Percentiles rank a stretch among this genome's conserved stretches.
phyloP scores from a whole-genome alignment of 1,140 invertebrate species.

The Riptortus pedestris region DNA sequence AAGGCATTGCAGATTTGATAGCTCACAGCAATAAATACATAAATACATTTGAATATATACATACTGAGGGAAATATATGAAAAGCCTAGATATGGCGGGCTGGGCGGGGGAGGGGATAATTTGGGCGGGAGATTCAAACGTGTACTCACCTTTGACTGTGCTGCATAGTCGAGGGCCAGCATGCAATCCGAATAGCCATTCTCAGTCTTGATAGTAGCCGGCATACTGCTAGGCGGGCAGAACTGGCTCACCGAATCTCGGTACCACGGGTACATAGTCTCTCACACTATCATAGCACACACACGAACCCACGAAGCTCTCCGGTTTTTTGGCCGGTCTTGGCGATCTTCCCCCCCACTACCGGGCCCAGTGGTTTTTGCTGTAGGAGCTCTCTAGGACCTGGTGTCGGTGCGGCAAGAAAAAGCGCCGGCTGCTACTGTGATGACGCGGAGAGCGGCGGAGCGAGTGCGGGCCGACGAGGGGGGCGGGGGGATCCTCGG shows the following conservation, averaged over 20 bases:
- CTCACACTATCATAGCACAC: slow-evolving; percentile 5
- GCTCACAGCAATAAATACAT: too few relatives aligned
- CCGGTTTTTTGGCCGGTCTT: not conserved
- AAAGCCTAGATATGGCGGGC: too few relatives aligned
- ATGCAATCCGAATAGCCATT: slow-evolving; percentile 61
- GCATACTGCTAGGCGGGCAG: slow-evolving; percentile 40
- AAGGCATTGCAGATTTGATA: too few relatives aligned
- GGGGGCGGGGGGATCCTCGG: slow-evolving; percentile 18
- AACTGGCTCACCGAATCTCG: slow-evolving; percentile 50
- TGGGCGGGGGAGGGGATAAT: too few relatives aligned
- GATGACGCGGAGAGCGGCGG: slow-evolving; percentile 12
- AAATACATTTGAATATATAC: too few relatives aligned
- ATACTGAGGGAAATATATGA: too few relatives aligned
- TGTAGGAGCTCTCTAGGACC: not conserved
- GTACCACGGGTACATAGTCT: slow-evolving; percentile 58
- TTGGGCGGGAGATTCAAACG: not conserved
- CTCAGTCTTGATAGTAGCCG: slow-evolving; percentile 52
- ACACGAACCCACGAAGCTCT: not conserved
- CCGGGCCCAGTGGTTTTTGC: slow-evolving; percentile 1
- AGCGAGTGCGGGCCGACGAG: not conserved
- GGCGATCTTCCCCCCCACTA: not conserved
- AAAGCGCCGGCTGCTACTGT: not conserved
- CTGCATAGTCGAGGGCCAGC: slow-evolving; percentile 56
- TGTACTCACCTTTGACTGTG: slow-evolving; percentile 51
- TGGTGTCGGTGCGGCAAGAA: not conserved